phyloP scores from a whole-genome alignment of 2,888 invertebrate genomes.

The Dolomedes plantarius region DNA sequence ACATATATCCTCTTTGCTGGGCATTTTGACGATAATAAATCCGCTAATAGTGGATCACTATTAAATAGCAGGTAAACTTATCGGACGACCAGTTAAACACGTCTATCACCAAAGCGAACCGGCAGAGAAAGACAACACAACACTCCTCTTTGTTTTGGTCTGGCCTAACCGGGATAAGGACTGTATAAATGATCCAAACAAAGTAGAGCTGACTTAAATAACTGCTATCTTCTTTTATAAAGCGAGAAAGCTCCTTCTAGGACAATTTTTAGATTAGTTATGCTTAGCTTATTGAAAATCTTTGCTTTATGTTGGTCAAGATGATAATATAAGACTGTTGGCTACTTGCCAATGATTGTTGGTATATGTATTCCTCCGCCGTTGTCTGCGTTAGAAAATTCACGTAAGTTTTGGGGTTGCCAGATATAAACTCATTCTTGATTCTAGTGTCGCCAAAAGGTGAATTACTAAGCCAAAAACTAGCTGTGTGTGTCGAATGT shows the following conservation, averaged over 20 bases:
- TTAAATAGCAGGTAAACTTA: neutral
- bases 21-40: conserved; percentile 72
- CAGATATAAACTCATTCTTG: conserved; percentile 53
- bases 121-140: conserved; percentile 59
- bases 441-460: conserved; percentile 34
- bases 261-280: neutral
- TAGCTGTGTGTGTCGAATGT: too few species aligned
- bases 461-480: neutral
- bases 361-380: conserved; percentile 52
- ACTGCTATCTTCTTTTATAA: neutral
- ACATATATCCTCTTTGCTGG: conserved; percentile 74
- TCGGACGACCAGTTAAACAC: neutral
- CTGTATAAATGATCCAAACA: conserved; percentile 60
- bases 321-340: conserved; percentile 9
- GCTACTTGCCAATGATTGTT: conserved; percentile 43
- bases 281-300: neutral
- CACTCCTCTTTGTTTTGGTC: conserved; percentile 66
- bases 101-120: conserved; percentile 13
- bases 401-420: conserved; percentile 55
- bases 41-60: conserved; percentile 23
- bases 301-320: conserved; percentile 16
- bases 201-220: conserved; percentile 46
- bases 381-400: conserved; percentile 37
- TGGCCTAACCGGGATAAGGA: conserved; percentile 17
- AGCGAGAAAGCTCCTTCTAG: neutral